Base-by-base conservation (phyloP, 2,888 invertebrate genomes). In the Odiellus spinosus region DNA sequence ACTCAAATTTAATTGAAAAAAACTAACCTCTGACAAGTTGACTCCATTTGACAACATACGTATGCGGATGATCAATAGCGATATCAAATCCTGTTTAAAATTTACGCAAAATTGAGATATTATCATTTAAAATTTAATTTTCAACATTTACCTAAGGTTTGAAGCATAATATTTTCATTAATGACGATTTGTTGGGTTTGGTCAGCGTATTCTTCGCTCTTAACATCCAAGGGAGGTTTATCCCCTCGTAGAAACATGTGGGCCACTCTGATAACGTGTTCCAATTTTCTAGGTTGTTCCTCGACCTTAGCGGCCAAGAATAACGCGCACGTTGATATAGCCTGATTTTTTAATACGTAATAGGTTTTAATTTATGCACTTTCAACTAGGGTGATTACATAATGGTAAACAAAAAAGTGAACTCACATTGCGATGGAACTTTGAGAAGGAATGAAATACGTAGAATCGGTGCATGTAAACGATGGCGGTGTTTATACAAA, bases 381-480 rank as follows among this genome's bases (percentile, higher is more conserved):
- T 33, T 21, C 26, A 26, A 6, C 8, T 26, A 26, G 26, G 8
- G 4, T 4, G 26, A 26, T 26, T 26, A 26, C 8, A 26, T 26
- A 36, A 6, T 10, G 17, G 17, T 5, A 36, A 10, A 36, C 19
- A 11, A 8, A n/a, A 14, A 20, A 40, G 3, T 21, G 42, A 56
- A 64, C 66, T 64, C 59, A 69, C 69, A 68, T 90, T 85, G 65
- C 91, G 78, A 69, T 90, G 87, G 67, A 95, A 96, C 65, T 84
- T 82, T 44, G 85, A 80, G 71, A 98, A 88, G 14, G 95, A 90
- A 66, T 96, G 95, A 72, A 88, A 93, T 71, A 95, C 90, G 71
- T 93, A 98, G 72, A 96, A 98, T 47, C 96, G 77, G 70, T 98
- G 96, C 93, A 96, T 93, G 64, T 96, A 96, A 47, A 96, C 95